Percentiles rank a stretch among this genome's conserved stretches.
Evolutionary conservation across 2,113 vertebrate species (phyloP).

Genomic region (human (Homo sapiens)): GRCh38 chr1:73804501-73805000

Average conservation of each 20-base stretch:
- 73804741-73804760: neutral
- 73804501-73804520: slow-evolving; percentile 82
- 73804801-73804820: slow-evolving; percentile 2
- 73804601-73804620: neutral
- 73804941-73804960: neutral
- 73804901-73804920: slow-evolving; percentile 34
- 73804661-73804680: slow-evolving; percentile 21
- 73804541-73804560: slow-evolving; percentile 69
- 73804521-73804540: slow-evolving; percentile 82
- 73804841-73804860: neutral
- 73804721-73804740: slow-evolving; percentile 20
- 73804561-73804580: slow-evolving; percentile 31
- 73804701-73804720: slow-evolving; percentile 41
- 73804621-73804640: slow-evolving; percentile 8
- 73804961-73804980: neutral
- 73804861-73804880: slow-evolving; percentile 20
- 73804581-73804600: slow-evolving; percentile 38
- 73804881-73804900: neutral
- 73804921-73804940: neutral
- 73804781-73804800: slow-evolving; percentile 7
- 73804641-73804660: slow-evolving; percentile 56
- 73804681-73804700: slow-evolving; percentile 53
- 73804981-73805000: neutral
- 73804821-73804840: neutral
- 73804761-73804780: slow-evolving; percentile 37